These are phyloP conservation scores for Neuroscelio doddi DNA, from an alignment of 2,888 invertebrate species.

Conservation along the genomic window DNA sequence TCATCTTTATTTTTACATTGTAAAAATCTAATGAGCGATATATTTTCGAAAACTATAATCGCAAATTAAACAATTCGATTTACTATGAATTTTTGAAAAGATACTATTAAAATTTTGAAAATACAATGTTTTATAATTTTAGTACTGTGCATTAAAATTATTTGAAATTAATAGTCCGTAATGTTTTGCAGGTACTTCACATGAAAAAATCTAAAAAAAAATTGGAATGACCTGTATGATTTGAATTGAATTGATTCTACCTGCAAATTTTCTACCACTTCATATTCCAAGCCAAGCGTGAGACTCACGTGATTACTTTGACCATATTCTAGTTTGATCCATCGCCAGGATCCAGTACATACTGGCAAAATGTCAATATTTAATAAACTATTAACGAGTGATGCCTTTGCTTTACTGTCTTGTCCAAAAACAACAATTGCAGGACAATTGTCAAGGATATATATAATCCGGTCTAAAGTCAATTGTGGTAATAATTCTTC, in stretches of 20 bases:
- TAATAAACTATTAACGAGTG: constrained; percentile 82
- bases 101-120: too few relatives aligned
- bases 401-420: constrained; percentile 79
- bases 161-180: too few relatives aligned
- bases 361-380: constrained; percentile 79
- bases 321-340: constrained; percentile 79
- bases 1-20: too few relatives aligned
- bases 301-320: constrained; percentile 76
- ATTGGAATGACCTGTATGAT: too few relatives aligned
- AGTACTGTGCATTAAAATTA: too few relatives aligned
- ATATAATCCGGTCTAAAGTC: constrained; percentile 58
- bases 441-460: constrained; percentile 74
- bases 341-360: constrained; percentile 77
- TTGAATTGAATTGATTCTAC: constrained; percentile 19
- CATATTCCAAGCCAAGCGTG: constrained; percentile 79
- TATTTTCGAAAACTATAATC: too few relatives aligned
- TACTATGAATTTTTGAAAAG: too few relatives aligned
- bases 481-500: constrained; percentile 61
- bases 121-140: too few relatives aligned
- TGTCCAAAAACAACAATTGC: constrained; percentile 84
- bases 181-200: too few relatives aligned
- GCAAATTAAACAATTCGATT: too few relatives aligned
- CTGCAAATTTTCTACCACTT: constrained; percentile 80
- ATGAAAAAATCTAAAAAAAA: too few relatives aligned
- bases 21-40: too few relatives aligned